Conservation (phyloP, 2,797 vertebrate species). For the Selene dorsalis region DNA sequence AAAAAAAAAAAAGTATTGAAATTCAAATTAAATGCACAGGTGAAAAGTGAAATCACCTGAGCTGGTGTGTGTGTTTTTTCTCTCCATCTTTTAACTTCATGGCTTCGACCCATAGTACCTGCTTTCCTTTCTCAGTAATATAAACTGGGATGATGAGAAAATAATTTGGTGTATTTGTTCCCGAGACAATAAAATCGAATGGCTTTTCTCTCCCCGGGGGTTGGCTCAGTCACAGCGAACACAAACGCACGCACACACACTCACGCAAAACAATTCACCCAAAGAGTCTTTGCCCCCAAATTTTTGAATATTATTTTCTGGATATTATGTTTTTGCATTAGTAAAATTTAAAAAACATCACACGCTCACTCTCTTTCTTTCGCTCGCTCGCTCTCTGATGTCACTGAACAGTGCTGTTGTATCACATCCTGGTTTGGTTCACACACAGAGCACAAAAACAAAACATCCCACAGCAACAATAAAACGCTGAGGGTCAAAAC, state of each 20-base stretch:
- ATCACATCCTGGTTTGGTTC: conserved; percentile 38
- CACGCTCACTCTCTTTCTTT: conserved; percentile 3
- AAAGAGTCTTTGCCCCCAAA: conserved; percentile 23
- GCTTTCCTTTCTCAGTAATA: conserved; percentile 40
- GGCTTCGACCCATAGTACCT: conserved; percentile 61
- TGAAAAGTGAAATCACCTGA: conserved; percentile 53
- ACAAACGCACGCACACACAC: conserved; percentile 36
- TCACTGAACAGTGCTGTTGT: conserved; percentile 19
- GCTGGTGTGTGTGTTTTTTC: conserved; percentile 30
- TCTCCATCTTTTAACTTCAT: conserved; percentile 34
- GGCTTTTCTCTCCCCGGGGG: conserved; percentile 72
- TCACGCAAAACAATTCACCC: conserved; percentile 42
- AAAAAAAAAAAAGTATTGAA: conserved; percentile 19
- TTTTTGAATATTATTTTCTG: conserved; percentile 34
- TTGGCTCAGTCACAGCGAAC: conserved; percentile 76
- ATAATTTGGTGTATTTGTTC: conserved; percentile 58
- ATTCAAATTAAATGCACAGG: conserved; percentile 25
- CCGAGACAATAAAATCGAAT: conserved; percentile 64
- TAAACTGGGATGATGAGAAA: conserved; percentile 49
- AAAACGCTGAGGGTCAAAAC: conserved; percentile 44
- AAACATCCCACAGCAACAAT: conserved; percentile 49
- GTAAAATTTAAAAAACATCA: conserved; percentile 34
- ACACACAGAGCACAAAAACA: conserved; percentile 42
- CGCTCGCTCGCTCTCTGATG: conserved; percentile 7
- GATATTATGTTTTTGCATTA: conserved; percentile 57